A percentile compares a stretch with the other conserved stretches of the same genome.
phyloP scores from a whole-genome alignment of 1,140 invertebrate species.

The Drosophila repleta region DNA sequence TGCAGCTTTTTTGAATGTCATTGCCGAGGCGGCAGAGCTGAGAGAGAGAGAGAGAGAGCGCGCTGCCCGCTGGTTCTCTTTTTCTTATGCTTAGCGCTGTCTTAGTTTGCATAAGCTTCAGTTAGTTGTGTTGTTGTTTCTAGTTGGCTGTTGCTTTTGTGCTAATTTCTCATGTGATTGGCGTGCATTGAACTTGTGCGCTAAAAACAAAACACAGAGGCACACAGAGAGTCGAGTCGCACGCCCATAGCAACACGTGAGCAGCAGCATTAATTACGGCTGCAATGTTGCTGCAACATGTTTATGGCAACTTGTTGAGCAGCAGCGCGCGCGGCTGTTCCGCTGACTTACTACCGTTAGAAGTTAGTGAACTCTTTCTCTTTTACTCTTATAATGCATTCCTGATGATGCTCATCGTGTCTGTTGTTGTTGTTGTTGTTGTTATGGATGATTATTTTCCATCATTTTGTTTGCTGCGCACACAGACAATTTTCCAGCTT shows the following conservation, averaged over 20 bases:
- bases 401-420: slow-evolving; percentile 28
- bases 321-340: background rate
- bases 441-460: slow-evolving; percentile 48
- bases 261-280: slow-evolving; percentile 64
- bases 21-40: slow-evolving; percentile 50
- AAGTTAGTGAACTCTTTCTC: slow-evolving; percentile 48
- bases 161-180: slow-evolving; percentile 73
- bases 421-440: slow-evolving; percentile 38
- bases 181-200: slow-evolving; percentile 72
- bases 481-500: slow-evolving; percentile 64
- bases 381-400: slow-evolving; percentile 42
- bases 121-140: slow-evolving; percentile 19
- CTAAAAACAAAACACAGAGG: slow-evolving; percentile 52
- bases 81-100: slow-evolving; percentile 35
- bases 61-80: slow-evolving; percentile 4
- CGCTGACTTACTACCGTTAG: slow-evolving; percentile 56
- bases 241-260: slow-evolving; percentile 53
- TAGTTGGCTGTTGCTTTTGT: slow-evolving; percentile 46
- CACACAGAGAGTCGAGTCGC: slow-evolving; percentile 18
- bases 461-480: slow-evolving; percentile 44
- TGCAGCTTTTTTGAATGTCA: slow-evolving; percentile 80
- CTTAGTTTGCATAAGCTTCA: slow-evolving; percentile 53
- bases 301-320: slow-evolving; percentile 62
- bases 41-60: slow-evolving; percentile 14
- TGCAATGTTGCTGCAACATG: slow-evolving; percentile 76